phyloP scores from a whole-genome alignment of 2,888 invertebrate genomes.

The Phymatocera aterrima region DNA sequence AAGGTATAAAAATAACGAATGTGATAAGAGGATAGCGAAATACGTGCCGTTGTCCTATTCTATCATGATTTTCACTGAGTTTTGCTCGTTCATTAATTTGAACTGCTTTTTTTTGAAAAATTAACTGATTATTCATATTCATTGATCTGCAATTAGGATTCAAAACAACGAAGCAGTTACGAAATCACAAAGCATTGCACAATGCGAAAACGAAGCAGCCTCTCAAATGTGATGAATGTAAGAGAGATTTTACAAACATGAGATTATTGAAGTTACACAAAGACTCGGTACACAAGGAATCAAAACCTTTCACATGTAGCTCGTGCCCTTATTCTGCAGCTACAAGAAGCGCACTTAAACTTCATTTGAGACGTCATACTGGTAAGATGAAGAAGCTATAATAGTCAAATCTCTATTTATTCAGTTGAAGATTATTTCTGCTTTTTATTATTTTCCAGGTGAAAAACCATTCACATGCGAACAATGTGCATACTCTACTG shows the following conservation, averaged over 20 bases:
- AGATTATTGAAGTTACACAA: conserved; percentile 77
- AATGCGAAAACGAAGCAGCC: conserved; percentile 69
- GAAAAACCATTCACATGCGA: conserved; percentile 88
- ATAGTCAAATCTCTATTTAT: too few relatives aligned
- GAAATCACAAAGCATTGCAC: conserved; percentile 85
- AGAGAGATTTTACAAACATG: conserved; percentile 77
- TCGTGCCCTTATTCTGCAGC: conserved; percentile 83
- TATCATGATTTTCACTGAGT: not conserved
- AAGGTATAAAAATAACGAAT: conserved; percentile 70
- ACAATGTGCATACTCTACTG: conserved; percentile 83
- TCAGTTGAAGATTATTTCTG: too few relatives aligned
- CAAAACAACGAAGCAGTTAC: conserved; percentile 87
- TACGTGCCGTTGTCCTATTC: not conserved
- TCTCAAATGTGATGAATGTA: conserved; percentile 78
- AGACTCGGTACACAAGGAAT: conserved; percentile 81
- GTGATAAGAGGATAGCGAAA: not conserved
- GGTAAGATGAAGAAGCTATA: conserved; percentile 76
- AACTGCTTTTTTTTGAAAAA: not conserved
- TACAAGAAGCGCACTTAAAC: conserved; percentile 80
- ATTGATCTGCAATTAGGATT: conserved; percentile 74
- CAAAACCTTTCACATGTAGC: conserved; percentile 81
- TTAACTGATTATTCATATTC: not conserved
- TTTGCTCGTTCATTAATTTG: not conserved
- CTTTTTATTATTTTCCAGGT: conserved; percentile 76
- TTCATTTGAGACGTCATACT: conserved; percentile 84